Evolutionary conservation across 2,113 vertebrate genomes (phyloP).

Genomic region (Pipra filicauda): DNA sequence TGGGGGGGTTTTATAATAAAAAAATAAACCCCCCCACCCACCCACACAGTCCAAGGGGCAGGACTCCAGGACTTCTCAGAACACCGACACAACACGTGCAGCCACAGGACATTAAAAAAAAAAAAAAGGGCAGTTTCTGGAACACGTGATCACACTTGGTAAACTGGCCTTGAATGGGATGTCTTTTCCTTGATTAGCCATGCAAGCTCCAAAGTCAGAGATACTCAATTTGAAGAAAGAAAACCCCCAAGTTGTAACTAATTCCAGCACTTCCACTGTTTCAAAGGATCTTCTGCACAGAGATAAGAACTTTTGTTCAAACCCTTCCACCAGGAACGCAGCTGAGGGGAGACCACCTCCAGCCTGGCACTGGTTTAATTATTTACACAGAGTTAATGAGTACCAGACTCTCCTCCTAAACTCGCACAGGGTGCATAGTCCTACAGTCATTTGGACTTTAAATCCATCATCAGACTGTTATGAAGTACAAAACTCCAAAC

Average conservation of each 20-base stretch:
- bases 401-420: slow-evolving; percentile 43
- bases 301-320: background rate
- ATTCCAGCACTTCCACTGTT: background rate
- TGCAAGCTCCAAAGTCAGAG: background rate
- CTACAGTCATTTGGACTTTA: slow-evolving; percentile 48
- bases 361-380: slow-evolving; percentile 46
- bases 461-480: background rate
- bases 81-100: background rate
- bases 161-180: background rate
- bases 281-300: background rate
- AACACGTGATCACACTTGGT: background rate
- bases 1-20: background rate
- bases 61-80: background rate
- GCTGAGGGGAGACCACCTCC: slow-evolving; percentile 1
- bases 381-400: slow-evolving; percentile 67
- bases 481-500: background rate
- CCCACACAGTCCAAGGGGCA: background rate
- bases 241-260: background rate
- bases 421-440: slow-evolving; percentile 48
- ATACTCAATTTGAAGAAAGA: background rate
- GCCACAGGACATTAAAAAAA: background rate
- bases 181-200: background rate
- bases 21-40: background rate
- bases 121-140: background rate
- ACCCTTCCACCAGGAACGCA: background rate